A percentile compares a stretch with the other conserved stretches of the same genome.
Evolutionary conservation across 2,888 invertebrate genomes (phyloP).

Genomic region (Macaria notata): DNA sequence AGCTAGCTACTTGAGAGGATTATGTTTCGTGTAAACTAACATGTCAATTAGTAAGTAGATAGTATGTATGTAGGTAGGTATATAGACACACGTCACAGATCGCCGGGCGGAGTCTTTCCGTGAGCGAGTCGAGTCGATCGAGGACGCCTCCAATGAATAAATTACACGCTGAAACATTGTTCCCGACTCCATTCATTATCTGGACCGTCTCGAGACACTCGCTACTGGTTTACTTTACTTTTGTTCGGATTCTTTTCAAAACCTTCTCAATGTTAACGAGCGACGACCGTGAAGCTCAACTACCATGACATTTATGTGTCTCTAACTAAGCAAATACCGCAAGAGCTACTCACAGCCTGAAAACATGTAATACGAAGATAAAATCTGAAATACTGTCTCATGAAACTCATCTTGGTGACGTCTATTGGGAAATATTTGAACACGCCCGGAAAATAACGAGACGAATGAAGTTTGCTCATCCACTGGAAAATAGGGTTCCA

Average conservation of each 20-base stretch:
- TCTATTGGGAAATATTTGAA: conserved; percentile 12
- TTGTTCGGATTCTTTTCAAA: conserved; percentile 36
- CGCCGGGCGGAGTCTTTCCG: conserved; percentile 74
- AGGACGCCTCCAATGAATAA: conserved; percentile 80
- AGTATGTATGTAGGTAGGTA: conserved; percentile 9
- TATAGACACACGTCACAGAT: conserved; percentile 49
- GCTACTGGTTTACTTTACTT: conserved; percentile 41
- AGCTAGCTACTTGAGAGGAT: conserved; percentile 3
- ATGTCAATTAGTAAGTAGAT: conserved; percentile 28
- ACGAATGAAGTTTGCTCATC: conserved; percentile 24
- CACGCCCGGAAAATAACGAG: conserved; percentile 16
- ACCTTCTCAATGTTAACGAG: conserved; percentile 33
- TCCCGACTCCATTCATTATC: conserved; percentile 73
- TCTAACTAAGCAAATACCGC: not conserved
- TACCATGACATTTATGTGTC: conserved; percentile 43
- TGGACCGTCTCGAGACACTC: conserved; percentile 54
- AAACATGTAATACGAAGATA: not conserved
- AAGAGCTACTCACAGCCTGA: not conserved
- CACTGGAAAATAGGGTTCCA: conserved; percentile 27
- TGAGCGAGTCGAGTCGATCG: conserved; percentile 63
- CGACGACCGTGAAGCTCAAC: conserved; percentile 60
- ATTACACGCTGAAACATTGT: conserved; percentile 82
- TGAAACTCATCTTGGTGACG: conserved; percentile 1
- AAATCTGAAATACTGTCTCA: conserved; percentile 1
- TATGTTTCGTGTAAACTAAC: conserved; percentile 33